Base-by-base conservation (phyloP, 2,113 vertebrate species). In the Narcine bancroftii region DNA sequence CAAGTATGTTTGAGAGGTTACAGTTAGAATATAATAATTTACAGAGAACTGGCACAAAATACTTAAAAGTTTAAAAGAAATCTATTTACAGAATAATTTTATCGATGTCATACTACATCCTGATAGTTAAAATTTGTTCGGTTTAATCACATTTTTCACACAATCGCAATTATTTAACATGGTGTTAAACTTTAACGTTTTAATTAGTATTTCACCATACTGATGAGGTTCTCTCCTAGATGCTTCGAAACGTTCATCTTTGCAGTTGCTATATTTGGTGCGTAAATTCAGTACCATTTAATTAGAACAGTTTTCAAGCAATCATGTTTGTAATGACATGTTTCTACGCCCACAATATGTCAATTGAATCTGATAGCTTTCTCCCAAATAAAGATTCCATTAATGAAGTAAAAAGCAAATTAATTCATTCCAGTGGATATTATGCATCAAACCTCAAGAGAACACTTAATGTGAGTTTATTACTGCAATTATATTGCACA, bases 351-450 rank as follows among this genome's bases (percentile, higher is more conserved):
- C 96, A 95, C 94, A 94, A 95, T 96, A 95, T 94, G 95, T 96
- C 96, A 93, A 93, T 93, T 93, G 94, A 94, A 94, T 95, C 94
- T 95, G 96, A 95, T 95, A 65, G 94, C 95, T 97, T 96, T 97
- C 96, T 96, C 94, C 94, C 95, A 95, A 95, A 96, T 95, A 95
- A 95, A 95, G 95, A 95, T 95, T 94, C 95, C 94, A 95, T 95
- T 96, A 96, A 96, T 96, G 95, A 95, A 96, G 96, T 95, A 96
- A 95, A 95, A 93, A 96, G 66, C 95, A 95, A 95, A 95, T 95
- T 95, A 94, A 94, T 96, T 95, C 94, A 94, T 95, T 96, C 95
- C 95, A 94, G 93, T 94, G 95, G 95, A 95, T 94, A 94, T 95
- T 96, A 96, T 94, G 94, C 94, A 94, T 93, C 93, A 93, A 93